phyloP scores from a whole-genome alignment of 2,797 vertebrate species.

The Peromyscus aztecus region DNA sequence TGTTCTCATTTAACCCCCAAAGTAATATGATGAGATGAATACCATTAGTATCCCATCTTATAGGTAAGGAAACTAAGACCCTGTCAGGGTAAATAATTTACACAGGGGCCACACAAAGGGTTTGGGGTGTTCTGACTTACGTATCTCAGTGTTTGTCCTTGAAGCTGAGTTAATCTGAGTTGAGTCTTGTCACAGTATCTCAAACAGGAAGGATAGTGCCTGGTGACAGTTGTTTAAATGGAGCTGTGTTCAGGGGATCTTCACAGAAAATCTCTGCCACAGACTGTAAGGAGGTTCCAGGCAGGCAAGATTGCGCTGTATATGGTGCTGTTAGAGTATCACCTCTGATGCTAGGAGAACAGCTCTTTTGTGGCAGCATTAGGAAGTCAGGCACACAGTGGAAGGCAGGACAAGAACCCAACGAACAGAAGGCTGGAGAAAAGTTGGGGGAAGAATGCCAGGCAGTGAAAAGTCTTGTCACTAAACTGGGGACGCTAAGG shows the following conservation, averaged over 20 bases:
- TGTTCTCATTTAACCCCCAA: not conserved
- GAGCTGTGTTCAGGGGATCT: not conserved
- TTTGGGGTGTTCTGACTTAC: not conserved
- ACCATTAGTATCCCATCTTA: not conserved
- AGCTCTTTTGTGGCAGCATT: not conserved
- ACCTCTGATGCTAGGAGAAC: rapidly evolving
- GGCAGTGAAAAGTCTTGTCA: not conserved
- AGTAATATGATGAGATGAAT: not conserved
- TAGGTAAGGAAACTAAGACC: not conserved
- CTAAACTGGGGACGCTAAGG: not conserved
- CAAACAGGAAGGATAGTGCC: no score
- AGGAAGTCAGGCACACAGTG: not conserved
- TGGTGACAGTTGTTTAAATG: not conserved
- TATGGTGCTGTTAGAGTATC: not conserved
- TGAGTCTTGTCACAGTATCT: not conserved
- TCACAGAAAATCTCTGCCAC: not conserved
- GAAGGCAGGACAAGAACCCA: not conserved
- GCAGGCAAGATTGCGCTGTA: not conserved
- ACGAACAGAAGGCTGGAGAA: not conserved
- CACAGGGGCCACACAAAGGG: not conserved
- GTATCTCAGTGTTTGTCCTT: not conserved
- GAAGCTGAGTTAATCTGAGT: not conserved
- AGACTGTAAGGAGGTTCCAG: no score
- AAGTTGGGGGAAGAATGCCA: not conserved
- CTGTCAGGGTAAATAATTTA: not conserved